Evolutionary conservation across 2,113 vertebrate genomes (phyloP), one percentile per base, ranked within the genome.

Genomic region (Poicephalus gulielmi): DNA sequence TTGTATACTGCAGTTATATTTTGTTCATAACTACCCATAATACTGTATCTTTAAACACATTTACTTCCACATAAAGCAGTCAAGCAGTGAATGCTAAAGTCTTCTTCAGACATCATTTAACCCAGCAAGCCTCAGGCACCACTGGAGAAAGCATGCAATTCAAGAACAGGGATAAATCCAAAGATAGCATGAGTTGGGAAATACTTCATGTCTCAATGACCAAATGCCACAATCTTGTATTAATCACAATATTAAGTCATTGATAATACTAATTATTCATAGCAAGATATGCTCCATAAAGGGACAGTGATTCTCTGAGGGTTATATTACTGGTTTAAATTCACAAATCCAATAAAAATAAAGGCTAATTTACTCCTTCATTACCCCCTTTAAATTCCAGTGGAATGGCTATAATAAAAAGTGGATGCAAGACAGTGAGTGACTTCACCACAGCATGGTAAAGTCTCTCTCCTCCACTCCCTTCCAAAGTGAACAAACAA

Each of bases 41-140:
- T 55, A 95, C 63, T 95, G 74, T 95, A 91, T 92, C 93, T 90
- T 87, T 90, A 77, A 86, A 64, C 73, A 91, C 6, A 11, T 94
- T 96, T 96, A 91, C 88, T 94, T 96, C 79, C 78, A 71, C 57
- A 96, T 74, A 93, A 95, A 95, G 53, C 85, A 78, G 88, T 80
- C 95, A 95, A 95, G 94, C 86, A 95, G 74, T 24, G 86, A 96
- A 93, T 3, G 10, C 71, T 90, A 91, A 94, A 96, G 69, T 75
- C 35, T 95, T 92, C 59, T 91, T 92, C 91, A 97, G 86, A 97
- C 64, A 92, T 76, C 84, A 91, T 95, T 97, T 97, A 95, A 95
- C 86, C 47, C 95, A 97, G 92, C 83, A 95, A 97, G 93, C 92
- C 82, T 92, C 92, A 95, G 89, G 64, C 75, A 75, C 43, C 49